Evolutionary conservation across 2,113 vertebrate genomes (phyloP).

Genomic region (Semnornis frantzii): DNA sequence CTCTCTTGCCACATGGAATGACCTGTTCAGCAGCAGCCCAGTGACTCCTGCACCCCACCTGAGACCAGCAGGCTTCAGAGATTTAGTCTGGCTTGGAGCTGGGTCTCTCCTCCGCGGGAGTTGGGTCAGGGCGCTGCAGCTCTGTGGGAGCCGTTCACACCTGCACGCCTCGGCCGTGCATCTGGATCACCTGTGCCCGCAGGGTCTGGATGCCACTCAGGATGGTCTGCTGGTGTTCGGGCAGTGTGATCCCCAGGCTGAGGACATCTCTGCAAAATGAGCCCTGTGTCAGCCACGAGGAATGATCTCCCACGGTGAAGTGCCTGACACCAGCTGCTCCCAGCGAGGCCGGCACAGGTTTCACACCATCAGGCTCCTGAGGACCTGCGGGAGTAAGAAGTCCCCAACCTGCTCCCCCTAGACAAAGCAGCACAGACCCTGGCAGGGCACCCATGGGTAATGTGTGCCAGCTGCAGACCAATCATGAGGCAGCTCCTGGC

Average conservation of each 20-base stretch:
- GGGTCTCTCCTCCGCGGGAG: background rate
- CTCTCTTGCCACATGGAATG: background rate
- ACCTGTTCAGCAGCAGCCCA: background rate
- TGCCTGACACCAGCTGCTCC: rapidly evolving
- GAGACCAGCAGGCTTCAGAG: background rate
- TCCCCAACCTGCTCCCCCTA: background rate
- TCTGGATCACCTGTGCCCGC: slow-evolving; percentile 89
- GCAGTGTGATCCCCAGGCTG: slow-evolving; percentile 87
- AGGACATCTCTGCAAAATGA: slow-evolving; percentile 83
- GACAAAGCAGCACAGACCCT: rapidly evolving
- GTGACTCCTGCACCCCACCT: background rate
- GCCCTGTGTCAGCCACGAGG: rapidly evolving
- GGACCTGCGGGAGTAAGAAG: background rate
- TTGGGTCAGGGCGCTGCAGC: background rate
- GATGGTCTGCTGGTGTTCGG: slow-evolving; percentile 88
- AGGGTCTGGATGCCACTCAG: slow-evolving; percentile 89
- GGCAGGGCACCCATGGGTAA: background rate
- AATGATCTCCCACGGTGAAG: rapidly evolving
- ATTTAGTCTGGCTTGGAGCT: background rate
- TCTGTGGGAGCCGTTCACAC: slow-evolving; percentile 72
- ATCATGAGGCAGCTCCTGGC: rapidly evolving
- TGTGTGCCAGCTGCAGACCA: rapidly evolving
- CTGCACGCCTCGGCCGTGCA: slow-evolving; percentile 92
- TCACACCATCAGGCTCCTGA: background rate
- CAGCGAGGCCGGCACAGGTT: rapidly evolving